A percentile compares a stretch with the other conserved stretches of the same genome.
phyloP scores from a whole-genome alignment of 2,797 vertebrate genomes.

The Mastacembelus armatus region DNA sequence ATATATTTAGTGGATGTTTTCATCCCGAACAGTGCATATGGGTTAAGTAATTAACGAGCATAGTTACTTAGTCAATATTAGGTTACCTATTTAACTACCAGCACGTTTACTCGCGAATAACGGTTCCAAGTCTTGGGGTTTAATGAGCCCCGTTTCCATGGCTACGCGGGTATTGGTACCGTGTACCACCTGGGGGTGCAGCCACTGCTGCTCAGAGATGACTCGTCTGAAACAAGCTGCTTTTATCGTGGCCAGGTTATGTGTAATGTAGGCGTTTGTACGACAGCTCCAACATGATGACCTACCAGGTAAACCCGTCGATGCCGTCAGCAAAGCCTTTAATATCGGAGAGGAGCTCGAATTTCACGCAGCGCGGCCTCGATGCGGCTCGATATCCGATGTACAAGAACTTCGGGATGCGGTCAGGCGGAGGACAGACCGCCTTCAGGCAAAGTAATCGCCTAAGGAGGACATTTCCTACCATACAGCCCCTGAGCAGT shows the following conservation, averaged over 20 bases:
- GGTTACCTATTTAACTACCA: too few species aligned
- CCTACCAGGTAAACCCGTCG: conserved; percentile 53
- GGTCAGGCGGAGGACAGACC: conserved; percentile 47
- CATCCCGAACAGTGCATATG: too few species aligned
- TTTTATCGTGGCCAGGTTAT: neutral
- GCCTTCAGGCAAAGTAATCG: conserved; percentile 27
- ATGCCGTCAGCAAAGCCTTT: conserved; percentile 36
- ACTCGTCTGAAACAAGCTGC: neutral
- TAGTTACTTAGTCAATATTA: too few species aligned
- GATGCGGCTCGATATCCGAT: conserved; percentile 21
- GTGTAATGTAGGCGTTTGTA: neutral
- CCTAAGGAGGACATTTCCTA: conserved; percentile 37
- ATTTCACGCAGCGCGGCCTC: conserved; percentile 55
- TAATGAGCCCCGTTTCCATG: conserved; percentile 60
- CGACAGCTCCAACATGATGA: conserved; percentile 57
- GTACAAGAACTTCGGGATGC: conserved; percentile 45
- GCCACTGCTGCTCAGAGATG: conserved; percentile 36
- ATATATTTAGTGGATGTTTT: too few species aligned
- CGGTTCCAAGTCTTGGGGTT: neutral
- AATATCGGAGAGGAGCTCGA: conserved; percentile 30
- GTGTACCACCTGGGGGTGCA: conserved; percentile 19
- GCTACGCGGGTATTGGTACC: conserved; percentile 51
- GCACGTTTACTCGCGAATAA: neutral
- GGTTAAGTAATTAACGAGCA: too few species aligned
- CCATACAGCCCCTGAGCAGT: conserved; percentile 45